phyloP scores from a whole-genome alignment of 2,888 invertebrate species.

The Papilio protenor region DNA sequence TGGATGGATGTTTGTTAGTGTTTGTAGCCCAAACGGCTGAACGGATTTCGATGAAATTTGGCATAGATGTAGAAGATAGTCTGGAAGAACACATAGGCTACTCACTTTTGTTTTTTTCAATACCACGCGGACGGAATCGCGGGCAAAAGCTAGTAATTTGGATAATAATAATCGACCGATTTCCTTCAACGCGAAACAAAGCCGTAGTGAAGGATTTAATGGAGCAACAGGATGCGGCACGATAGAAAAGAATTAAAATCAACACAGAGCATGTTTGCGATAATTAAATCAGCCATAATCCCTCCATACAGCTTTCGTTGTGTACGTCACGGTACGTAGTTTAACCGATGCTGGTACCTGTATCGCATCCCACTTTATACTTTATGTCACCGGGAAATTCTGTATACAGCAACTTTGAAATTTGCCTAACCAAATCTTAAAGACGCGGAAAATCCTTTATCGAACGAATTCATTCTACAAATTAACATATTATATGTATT shows the following conservation, averaged over 20 bases:
- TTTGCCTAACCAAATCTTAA: background rate
- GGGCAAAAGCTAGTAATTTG: too few species aligned
- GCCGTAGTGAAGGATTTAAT: constrained; percentile 31
- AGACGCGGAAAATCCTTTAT: background rate
- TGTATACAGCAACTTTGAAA: background rate
- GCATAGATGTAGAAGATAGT: too few species aligned
- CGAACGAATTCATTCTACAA: background rate
- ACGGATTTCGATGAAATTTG: too few species aligned
- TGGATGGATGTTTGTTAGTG: too few species aligned
- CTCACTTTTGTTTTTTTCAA: too few species aligned
- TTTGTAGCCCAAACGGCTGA: too few species aligned
- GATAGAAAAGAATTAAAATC: constrained; percentile 34
- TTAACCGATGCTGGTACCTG: background rate
- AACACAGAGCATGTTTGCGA: constrained; percentile 33
- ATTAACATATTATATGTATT: background rate
- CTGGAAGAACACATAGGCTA: too few species aligned
- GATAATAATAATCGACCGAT: constrained; percentile 4
- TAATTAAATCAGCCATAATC: constrained; percentile 35
- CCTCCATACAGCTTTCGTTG: constrained; percentile 21
- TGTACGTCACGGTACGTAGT: constrained; percentile 4
- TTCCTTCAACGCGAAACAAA: constrained; percentile 15
- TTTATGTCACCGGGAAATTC: background rate
- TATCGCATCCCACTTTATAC: background rate
- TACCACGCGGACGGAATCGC: too few species aligned
- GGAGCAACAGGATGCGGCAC: constrained; percentile 27